Percentiles rank a stretch among this genome's conserved stretches.
phyloP scores from a whole-genome alignment of 2,797 vertebrate species.

The Lithobates pipiens region DNA sequence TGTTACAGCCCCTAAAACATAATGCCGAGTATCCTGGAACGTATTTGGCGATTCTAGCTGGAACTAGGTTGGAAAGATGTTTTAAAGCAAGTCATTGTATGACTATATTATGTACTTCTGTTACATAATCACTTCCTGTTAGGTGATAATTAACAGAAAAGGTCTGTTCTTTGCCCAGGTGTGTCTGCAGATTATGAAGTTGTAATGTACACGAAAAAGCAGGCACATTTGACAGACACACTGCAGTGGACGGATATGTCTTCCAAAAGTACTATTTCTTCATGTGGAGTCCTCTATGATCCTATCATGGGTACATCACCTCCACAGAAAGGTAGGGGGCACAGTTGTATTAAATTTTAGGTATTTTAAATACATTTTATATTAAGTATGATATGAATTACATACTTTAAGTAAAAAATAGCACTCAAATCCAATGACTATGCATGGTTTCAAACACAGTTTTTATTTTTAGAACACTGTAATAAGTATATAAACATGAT shows the following conservation, averaged over 20 bases:
- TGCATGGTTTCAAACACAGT: no score
- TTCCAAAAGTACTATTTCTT: background rate
- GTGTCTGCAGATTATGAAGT: conserved; percentile 9
- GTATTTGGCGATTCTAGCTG: no score
- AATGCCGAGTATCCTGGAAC: no score
- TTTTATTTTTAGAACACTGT: no score
- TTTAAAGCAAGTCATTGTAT: background rate
- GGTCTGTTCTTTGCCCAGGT: conserved; percentile 52
- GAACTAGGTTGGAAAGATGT: no score
- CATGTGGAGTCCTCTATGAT: background rate
- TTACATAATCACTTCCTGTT: background rate
- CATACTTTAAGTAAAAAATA: no score
- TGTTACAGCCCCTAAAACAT: no score
- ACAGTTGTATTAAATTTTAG: background rate
- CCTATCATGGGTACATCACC: background rate
- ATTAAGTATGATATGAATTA: no score
- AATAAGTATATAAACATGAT: no score
- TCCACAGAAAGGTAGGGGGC: background rate
- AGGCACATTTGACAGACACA: background rate
- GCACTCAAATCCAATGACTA: no score
- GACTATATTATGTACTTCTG: background rate
- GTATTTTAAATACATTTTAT: no score
- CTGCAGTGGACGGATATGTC: background rate
- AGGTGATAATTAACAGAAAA: background rate
- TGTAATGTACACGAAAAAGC: background rate